phyloP scores from a whole-genome alignment of 2,888 invertebrate species.

The Xylophagus ater region DNA sequence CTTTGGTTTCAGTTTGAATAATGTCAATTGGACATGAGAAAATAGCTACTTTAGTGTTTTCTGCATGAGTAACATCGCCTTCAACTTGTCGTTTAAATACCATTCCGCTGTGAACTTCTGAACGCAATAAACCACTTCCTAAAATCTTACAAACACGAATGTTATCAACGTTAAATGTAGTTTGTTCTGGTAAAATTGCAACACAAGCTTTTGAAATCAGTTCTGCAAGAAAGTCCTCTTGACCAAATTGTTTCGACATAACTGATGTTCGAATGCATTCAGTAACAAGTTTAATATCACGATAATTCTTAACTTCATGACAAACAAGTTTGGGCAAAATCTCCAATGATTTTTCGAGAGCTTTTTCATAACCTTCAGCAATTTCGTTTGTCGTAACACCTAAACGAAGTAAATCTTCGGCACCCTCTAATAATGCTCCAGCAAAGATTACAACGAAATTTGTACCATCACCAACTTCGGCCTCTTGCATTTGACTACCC shows the following conservation, averaged over 20 bases:
- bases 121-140: constrained; percentile 70
- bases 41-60: constrained; percentile 80
- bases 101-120: constrained; percentile 88
- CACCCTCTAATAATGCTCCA: constrained; percentile 82
- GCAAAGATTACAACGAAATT: constrained; percentile 95
- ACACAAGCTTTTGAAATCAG: constrained; percentile 83
- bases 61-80: constrained; percentile 68
- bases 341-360: constrained; percentile 78
- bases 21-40: constrained; percentile 94
- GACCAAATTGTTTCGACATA: constrained; percentile 96
- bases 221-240: constrained; percentile 83
- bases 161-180: constrained; percentile 95
- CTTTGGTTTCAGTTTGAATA: constrained; percentile 97
- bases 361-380: constrained; percentile 87
- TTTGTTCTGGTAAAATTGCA: constrained; percentile 72
- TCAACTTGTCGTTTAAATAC: constrained; percentile 95
- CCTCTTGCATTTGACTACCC: constrained; percentile 96
- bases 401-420: constrained; percentile 84
- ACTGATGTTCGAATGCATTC: constrained; percentile 70
- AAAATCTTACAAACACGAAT: constrained; percentile 78
- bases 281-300: constrained; percentile 56
- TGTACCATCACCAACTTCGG: constrained; percentile 97
- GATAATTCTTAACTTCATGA: constrained; percentile 58
- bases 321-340: constrained; percentile 74
- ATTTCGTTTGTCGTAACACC: constrained; percentile 97